Evolutionary conservation across 2,797 vertebrate genomes (phyloP), one percentile per base, ranked within the genome.

Genomic region (Lutjanus campechanus): DNA sequence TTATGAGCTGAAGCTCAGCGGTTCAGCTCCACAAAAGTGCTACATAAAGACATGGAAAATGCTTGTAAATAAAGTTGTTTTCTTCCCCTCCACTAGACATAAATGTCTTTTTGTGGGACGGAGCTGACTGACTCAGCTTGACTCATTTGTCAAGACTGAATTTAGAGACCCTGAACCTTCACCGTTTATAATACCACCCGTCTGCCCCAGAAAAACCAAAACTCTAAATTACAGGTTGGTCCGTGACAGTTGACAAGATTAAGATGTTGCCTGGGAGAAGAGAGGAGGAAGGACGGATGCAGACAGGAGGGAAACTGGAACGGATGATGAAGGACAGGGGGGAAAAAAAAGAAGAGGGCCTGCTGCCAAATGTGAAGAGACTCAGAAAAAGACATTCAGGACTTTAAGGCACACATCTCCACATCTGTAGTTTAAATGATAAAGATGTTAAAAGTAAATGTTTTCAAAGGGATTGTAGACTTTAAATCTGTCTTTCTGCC

Each of bases 241-340:
- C 50, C 46, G 47, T 74, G 60, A 74, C 50, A 63, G 64, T 43
- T 60, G 13, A 49, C 44, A 16, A 51, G 59, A 64, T 75, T 2
- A 63, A 69, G 66, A 75, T 60, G 65, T 74, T 51, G 46, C 12
- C 22, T 53, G 19, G 15, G 54, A 60, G 40, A 47, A 53, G 15
- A 19, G 36, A 43, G 43, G 58, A 68, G n/a, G 29, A 40, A 47
- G 7, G n/a, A 62, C 25, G 19, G 15, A 41, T 22, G 50, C 6
- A 29, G 41, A 7, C 10, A 12, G 46, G 15, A 47, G 16, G 41
- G 13, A 47, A 47, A 40, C 8, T 12, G 19, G 43, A 19, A 11
- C 16, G 40, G 7, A 46, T 47, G 15, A 58, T 15, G 43, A 64
- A 47, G 51, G 17, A 20, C 5, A 10, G 2, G 11, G 47, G 40